Evolutionary conservation across 2,797 vertebrate genomes (phyloP).

Genomic region (Tadarida brasiliensis): DNA sequence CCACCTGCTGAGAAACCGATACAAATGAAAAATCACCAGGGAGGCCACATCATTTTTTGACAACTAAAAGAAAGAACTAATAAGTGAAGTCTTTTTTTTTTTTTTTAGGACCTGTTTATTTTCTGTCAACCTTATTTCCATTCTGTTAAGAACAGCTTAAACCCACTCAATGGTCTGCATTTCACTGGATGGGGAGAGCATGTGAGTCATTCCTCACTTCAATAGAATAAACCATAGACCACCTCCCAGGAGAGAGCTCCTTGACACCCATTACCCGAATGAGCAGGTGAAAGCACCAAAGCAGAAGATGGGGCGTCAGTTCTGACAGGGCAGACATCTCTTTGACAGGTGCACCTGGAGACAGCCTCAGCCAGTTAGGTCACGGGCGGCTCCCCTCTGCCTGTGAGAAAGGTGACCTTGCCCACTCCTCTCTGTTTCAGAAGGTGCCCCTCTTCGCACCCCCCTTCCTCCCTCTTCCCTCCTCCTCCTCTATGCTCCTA

Average conservation of each 20-base stretch:
- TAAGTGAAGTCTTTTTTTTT: not conserved
- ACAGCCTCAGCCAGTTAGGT: not conserved
- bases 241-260: accelerated
- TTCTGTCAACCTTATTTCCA: too few relatives aligned
- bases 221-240: accelerated
- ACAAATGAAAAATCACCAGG: not conserved
- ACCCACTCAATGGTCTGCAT: too few relatives aligned
- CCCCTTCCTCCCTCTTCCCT: too few relatives aligned
- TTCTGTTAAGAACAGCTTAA: too few relatives aligned
- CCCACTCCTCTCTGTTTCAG: not conserved
- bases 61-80: not conserved
- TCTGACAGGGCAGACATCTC: not conserved
- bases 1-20: not conserved
- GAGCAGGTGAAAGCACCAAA: not conserved
- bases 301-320: not conserved
- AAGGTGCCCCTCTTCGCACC: not conserved
- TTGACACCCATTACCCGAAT: not conserved
- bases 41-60: not conserved
- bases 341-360: not conserved
- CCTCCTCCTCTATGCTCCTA: accelerated
- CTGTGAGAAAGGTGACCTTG: not conserved
- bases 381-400: not conserved
- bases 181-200: not conserved
- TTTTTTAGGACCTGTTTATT: too few relatives aligned
- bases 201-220: not conserved